Conservation (phyloP, 2,797 vertebrate species). For the Chelmon rostratus region DNA sequence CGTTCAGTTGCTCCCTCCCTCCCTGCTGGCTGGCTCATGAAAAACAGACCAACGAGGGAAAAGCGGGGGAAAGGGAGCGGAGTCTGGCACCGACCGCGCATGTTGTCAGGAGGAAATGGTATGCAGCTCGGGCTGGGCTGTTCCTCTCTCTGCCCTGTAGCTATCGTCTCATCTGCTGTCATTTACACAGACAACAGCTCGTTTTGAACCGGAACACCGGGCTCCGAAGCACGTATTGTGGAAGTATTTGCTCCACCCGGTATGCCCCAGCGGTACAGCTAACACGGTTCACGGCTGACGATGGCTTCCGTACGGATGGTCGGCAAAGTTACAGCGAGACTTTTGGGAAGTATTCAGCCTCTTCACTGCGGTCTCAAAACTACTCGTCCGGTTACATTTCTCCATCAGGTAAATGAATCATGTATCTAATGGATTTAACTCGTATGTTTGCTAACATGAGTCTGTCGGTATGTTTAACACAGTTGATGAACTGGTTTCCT, state of each 20-base stretch:
- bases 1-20: not conserved
- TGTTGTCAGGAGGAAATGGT: slow-evolving; percentile 58
- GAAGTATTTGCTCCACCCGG: not conserved
- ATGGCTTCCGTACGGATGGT: slow-evolving; percentile 75
- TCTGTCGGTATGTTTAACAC: not conserved
- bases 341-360: slow-evolving; percentile 68
- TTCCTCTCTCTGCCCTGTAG: slow-evolving; percentile 53
- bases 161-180: not conserved
- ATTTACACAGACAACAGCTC: not conserved
- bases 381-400: slow-evolving; percentile 37
- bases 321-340: slow-evolving; percentile 77
- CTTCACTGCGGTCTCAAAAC: slow-evolving; percentile 20
- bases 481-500: slow-evolving; percentile 14
- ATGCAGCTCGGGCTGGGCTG: slow-evolving; percentile 43
- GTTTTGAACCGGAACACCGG: not conserved
- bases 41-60: not conserved
- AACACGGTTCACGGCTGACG: slow-evolving; percentile 21
- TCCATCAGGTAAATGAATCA: slow-evolving; percentile 54
- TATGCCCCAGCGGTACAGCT: slow-evolving; percentile 52
- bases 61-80: not conserved
- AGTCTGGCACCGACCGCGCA: not conserved
- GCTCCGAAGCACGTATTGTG: not conserved
- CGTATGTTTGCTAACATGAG: not conserved
- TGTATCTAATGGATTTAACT: not conserved
- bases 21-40: slow-evolving; percentile 25